Evolutionary conservation across 1,140 invertebrate species (phyloP).

Genomic region (Prorops nasuta): DNA sequence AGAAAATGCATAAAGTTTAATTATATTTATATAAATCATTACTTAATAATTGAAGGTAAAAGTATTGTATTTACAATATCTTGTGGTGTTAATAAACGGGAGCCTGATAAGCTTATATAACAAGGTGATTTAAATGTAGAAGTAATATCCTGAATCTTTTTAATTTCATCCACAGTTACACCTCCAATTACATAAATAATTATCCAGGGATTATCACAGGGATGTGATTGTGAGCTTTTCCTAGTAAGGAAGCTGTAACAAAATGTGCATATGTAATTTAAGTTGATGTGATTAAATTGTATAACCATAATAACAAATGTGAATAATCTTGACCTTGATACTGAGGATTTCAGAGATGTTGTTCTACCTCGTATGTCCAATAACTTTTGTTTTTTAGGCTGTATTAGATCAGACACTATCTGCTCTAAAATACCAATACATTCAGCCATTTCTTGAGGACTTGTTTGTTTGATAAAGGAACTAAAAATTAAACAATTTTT

Average conservation of each 20-base stretch:
- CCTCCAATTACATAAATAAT: slow-evolving; percentile 63
- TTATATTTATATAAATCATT: slow-evolving; percentile 26
- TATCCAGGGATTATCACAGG: slow-evolving; percentile 59
- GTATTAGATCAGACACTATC: slow-evolving; percentile 56
- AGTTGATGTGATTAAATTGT: background rate
- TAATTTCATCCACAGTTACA: slow-evolving; percentile 60
- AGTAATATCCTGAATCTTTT: slow-evolving; percentile 38
- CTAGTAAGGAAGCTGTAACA: slow-evolving; percentile 45
- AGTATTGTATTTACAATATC: slow-evolving; percentile 45
- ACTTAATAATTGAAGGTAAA: slow-evolving; percentile 22
- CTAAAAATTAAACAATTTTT: slow-evolving; percentile 20
- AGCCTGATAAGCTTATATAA: slow-evolving; percentile 45
- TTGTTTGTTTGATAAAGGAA: slow-evolving; percentile 39
- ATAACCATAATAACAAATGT: too few relatives aligned
- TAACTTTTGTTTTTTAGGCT: slow-evolving; percentile 53
- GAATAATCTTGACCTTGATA: background rate
- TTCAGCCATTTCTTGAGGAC: slow-evolving; percentile 41
- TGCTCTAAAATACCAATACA: slow-evolving; percentile 58
- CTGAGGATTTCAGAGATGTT: slow-evolving; percentile 42
- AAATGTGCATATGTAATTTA: too few relatives aligned
- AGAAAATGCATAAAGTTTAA: slow-evolving; percentile 12
- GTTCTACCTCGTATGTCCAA: slow-evolving; percentile 51
- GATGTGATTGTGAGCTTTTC: slow-evolving; percentile 51
- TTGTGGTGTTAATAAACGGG: slow-evolving; percentile 42
- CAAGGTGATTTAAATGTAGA: slow-evolving; percentile 12